Base-by-base conservation (phyloP, 2,888 invertebrate genomes). In the Plebejus argus region DNA sequence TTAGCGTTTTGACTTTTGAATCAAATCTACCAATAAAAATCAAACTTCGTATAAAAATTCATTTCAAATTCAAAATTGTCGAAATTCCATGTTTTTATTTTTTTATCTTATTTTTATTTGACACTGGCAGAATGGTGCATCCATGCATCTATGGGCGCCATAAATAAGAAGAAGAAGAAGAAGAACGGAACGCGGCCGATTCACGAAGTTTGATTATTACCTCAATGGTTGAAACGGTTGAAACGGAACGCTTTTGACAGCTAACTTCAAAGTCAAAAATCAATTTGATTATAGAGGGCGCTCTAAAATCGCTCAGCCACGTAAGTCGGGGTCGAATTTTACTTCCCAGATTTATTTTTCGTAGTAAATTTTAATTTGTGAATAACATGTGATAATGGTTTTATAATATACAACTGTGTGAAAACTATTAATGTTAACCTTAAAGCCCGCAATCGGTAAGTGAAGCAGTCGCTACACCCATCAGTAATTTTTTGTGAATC, bases 251-350 rank as follows among this genome's bases (percentile, higher is more conserved):
- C 10, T 77, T 77, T 86, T 90, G 88, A 90, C 89, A 83, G 88
- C 82, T 84, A 79, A 88, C 89, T 87, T 81, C 82, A 79, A 87
- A 90, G 90, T 90, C 90, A 90, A 89, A 89, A 90, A 90, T 89
- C 88, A 88, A 89, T 90, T 86, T 81, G 78, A n/a, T n/a, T 80
- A 23, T 86, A 93, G 93, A 92, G 91, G 93, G 92, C 93, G 93
- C 92, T 91, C 84, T 84, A 85, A 87, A 49, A 89, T 91, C 88
- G 89, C 90, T 90, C 93, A 89, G 93, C 94, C 94, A 94, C 94
- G 94, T 94, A 94, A 93, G 94, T 92, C 92, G 90, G 91, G 93
- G 91, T 92, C 89, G 91, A 91, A 91, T 91, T 92, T 91, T 92
- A 88, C 88, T 89, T 88, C 87, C 86, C 86, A 88, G 87, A 86